Base-by-base conservation (phyloP, 2,888 invertebrate genomes). In the Molorchus minor region DNA sequence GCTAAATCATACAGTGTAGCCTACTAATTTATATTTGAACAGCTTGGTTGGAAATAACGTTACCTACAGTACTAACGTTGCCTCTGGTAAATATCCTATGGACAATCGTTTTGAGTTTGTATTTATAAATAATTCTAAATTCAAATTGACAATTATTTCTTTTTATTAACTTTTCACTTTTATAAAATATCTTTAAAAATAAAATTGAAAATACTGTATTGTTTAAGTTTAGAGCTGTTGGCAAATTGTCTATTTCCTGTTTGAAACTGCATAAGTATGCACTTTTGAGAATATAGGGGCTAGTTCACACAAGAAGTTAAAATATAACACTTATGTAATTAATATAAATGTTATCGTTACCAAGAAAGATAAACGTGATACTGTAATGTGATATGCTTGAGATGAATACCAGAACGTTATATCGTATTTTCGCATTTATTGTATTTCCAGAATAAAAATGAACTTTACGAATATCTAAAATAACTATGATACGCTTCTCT, bases 1-100 rank as follows among this genome's bases (percentile, higher is more conserved):
- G 10, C 46, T 56, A 56, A 56, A n/a, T 56, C 47, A 56, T 19
- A 54, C 45, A 21, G 40, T 19, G 29, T 25, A 35, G 36, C 20
- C 53, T 30, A 16, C 35, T 54, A 44, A 54, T 54, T 44, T 45
- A 38, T 54, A 54, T 54, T 54, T 38, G 45, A 45, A 45, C 43
- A 45, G 33, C 54, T 25, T 5, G 8, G 25, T 25, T 25, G 4
- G 25, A 5, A 8, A 25, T 3, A 25, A n/a, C n/a, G n/a, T n/a
- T n/a, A n/a, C n/a, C n/a, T n/a, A n/a, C n/a, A n/a, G n/a, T 25
- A 5, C 25, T 25, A 8, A 3, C 4, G 8, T 8, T 25, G 4
- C 25, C 3, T 25, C 25, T 3, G 25, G 3, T 25, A 3, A 8
- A 25, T 25, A 25, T 5, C 3, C 25, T 25, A 8, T 5, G 8